phyloP scores from a whole-genome alignment of 2,113 vertebrate genomes.

The Myrmophylax atrothorax region DNA sequence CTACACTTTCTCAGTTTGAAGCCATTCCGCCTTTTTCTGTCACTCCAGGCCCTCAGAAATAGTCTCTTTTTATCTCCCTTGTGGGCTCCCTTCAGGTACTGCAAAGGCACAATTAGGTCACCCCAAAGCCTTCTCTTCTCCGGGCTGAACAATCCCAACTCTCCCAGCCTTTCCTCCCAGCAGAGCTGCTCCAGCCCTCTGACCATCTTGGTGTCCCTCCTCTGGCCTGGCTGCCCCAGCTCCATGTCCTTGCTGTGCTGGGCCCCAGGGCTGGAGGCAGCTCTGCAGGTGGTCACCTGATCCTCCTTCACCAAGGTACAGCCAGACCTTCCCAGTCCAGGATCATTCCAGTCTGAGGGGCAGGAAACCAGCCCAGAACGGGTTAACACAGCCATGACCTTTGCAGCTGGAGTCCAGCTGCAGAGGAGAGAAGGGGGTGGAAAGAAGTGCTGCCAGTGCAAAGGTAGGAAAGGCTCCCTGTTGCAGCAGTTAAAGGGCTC shows the following conservation, averaged over 20 bases:
- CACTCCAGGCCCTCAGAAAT: not conserved
- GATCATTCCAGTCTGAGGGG: not conserved
- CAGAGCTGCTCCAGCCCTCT: not conserved
- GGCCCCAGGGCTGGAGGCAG: not conserved
- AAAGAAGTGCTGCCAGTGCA: not conserved
- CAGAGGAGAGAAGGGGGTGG: not conserved
- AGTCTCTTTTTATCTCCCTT: not conserved
- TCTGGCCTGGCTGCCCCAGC: not conserved
- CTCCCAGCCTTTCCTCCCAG: not conserved
- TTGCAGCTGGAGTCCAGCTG: constrained; percentile 25
- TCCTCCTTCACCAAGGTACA: not conserved
- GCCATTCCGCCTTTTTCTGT: not conserved
- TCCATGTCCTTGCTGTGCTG: not conserved
- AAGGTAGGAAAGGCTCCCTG: not conserved
- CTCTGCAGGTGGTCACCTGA: not conserved
- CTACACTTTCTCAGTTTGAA: fast-evolving
- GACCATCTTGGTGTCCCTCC: not conserved
- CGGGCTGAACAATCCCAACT: not conserved
- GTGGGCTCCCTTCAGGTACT: not conserved
- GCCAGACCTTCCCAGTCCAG: not conserved
- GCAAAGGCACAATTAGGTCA: not conserved
- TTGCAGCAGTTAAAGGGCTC: not conserved
- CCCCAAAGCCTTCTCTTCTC: too few species aligned
- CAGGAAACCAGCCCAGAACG: not conserved
- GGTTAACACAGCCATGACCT: not conserved